Evolutionary conservation across 2,113 vertebrate genomes (phyloP).

Genomic region (Turdus rufiventris): DNA sequence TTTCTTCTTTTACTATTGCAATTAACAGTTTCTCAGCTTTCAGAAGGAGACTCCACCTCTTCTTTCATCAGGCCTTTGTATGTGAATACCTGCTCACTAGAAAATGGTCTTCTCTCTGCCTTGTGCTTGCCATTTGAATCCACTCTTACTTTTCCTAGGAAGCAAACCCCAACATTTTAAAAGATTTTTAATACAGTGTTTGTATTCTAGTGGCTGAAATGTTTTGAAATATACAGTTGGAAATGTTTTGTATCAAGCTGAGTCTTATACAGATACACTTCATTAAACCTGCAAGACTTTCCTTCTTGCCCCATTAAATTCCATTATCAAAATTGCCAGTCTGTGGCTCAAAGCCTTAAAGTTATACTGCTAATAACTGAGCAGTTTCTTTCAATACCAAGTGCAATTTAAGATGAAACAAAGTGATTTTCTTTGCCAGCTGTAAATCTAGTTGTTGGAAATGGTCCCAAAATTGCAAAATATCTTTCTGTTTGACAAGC

Average conservation of each 20-base stretch:
- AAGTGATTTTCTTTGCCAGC: neutral
- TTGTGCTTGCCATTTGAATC: neutral
- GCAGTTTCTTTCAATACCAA: conserved; percentile 41
- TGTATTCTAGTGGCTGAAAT: conserved; percentile 19
- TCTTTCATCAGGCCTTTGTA: neutral
- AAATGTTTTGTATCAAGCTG: conserved; percentile 57
- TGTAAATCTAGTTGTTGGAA: conserved; percentile 25
- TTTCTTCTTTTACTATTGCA: neutral
- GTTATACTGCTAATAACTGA: conserved; percentile 27
- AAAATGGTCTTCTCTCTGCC: neutral
- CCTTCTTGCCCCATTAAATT: conserved; percentile 63
- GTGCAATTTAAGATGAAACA: conserved; percentile 36
- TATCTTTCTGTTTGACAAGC: neutral
- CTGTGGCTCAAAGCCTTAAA: conserved; percentile 54
- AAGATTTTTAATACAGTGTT: conserved; percentile 6
- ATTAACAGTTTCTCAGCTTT: neutral
- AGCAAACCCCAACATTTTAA: conserved; percentile 8
- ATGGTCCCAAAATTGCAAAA: neutral
- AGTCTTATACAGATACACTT: conserved; percentile 50
- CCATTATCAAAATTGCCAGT: conserved; percentile 61
- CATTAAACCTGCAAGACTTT: conserved; percentile 59
- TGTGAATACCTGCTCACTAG: neutral
- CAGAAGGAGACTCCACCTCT: neutral
- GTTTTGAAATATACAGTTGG: conserved; percentile 46
- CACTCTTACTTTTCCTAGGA: conserved; percentile 34